phyloP scores from a whole-genome alignment of 2,888 invertebrate genomes.

The Choreutis nemorana region DNA sequence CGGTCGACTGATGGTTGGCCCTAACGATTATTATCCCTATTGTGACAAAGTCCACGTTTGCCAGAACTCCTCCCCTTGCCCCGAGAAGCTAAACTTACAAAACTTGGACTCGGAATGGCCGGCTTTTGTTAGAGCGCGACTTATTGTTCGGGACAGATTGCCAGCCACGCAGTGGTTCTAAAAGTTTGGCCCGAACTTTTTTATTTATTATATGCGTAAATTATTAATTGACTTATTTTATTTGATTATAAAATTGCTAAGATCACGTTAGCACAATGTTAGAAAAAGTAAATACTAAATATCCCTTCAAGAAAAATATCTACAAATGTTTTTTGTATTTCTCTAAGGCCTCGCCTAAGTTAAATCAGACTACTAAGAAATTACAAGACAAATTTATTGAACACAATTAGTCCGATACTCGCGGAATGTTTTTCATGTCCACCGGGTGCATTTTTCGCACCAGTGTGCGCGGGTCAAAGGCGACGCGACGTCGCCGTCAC shows the following conservation, averaged over 20 bases:
- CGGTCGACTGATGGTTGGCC: conserved; percentile 57
- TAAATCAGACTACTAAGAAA: too few relatives aligned
- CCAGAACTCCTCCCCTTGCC: conserved; percentile 58
- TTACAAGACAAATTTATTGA: too few relatives aligned
- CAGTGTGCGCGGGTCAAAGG: conserved; percentile 5
- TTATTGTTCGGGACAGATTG: conserved; percentile 66
- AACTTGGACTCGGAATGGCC: conserved; percentile 64
- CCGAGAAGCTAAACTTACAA: conserved; percentile 61
- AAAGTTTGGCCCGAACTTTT: too few relatives aligned
- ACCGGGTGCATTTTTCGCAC: neutral
- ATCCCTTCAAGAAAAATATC: too few relatives aligned
- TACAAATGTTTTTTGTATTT: too few relatives aligned
- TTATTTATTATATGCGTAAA: too few relatives aligned
- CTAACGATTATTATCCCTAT: conserved; percentile 61
- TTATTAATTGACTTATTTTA: too few relatives aligned
- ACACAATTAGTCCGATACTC: too few relatives aligned
- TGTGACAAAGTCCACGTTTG: conserved; percentile 48
- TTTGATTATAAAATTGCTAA: too few relatives aligned
- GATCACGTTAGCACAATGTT: too few relatives aligned
- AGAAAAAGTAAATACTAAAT: too few relatives aligned
- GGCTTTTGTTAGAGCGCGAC: conserved; percentile 62
- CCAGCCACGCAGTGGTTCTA: conserved; percentile 28
- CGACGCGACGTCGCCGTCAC: conserved; percentile 43
- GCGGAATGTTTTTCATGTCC: neutral
- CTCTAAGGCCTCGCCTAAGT: too few relatives aligned